These are phyloP conservation scores for Platorchestia sp. DNA, from an alignment of 1,140 invertebrate species.

Conservation along the genomic window DNA sequence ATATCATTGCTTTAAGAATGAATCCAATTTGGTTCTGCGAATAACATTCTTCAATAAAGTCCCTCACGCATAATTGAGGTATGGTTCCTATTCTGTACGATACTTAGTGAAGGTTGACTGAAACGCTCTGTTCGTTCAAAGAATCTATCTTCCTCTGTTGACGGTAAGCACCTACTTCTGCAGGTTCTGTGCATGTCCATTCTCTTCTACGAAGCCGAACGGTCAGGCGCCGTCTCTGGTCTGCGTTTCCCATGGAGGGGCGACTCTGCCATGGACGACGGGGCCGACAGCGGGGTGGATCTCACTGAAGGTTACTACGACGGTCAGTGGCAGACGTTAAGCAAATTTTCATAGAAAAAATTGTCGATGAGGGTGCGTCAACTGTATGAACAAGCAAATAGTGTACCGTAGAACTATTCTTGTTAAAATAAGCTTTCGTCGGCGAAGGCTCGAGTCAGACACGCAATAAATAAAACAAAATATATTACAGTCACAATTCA, in stretches of 20 bases:
- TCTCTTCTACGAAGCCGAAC: conserved; percentile 79
- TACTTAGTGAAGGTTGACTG: neutral
- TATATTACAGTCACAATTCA: too few relatives aligned
- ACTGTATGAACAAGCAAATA: neutral
- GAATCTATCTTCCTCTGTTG: neutral
- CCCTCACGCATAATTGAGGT: too few relatives aligned
- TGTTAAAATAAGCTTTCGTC: neutral
- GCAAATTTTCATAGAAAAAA: neutral
- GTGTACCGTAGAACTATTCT: neutral
- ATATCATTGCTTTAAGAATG: too few relatives aligned
- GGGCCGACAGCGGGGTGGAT: conserved; percentile 75
- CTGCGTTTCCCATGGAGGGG: conserved; percentile 75
- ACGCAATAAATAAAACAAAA: too few relatives aligned
- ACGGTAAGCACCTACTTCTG: neutral
- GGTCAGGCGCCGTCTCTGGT: conserved; percentile 76
- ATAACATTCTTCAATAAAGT: too few relatives aligned
- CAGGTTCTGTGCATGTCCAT: conserved; percentile 71
- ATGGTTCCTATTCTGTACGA: neutral
- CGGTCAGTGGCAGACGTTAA: conserved; percentile 66
- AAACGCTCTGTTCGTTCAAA: neutral
- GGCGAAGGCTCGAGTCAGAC: neutral
- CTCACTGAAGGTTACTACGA: conserved; percentile 80
- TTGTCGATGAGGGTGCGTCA: neutral
- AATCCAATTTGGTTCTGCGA: too few relatives aligned
- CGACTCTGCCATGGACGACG: conserved; percentile 76